Base-by-base conservation (phyloP, 2,113 vertebrate species). In the Gallinago paraguaiae region DNA sequence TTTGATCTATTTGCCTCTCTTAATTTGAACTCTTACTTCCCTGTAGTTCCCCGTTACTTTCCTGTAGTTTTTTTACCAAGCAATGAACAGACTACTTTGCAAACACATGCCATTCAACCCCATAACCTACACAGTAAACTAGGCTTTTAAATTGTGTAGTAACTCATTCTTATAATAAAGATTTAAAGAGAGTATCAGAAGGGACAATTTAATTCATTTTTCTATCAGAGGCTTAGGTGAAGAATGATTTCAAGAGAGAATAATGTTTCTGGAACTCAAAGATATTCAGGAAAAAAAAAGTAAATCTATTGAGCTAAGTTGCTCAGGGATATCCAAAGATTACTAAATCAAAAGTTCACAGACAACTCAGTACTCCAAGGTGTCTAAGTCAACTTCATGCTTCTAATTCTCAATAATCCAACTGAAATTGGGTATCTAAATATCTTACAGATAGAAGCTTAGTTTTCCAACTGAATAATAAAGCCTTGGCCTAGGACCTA, bases 161-260 rank as follows among this genome's bases (percentile, higher is more conserved):
- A 95, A 82, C 70, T 93, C 77, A 64, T 87, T 65, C 28, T 88
- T 71, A 61, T 15, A 63, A 39, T 19, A 90, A 71, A 76, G 35
- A 50, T 85, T 93, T 93, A 92, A 46, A 70, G 50, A 95, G 71
- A 86, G 39, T 7, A 70, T 81, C 25, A 70, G 51, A 59, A 79
- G 39, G 59, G 31, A 86, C n/a, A 76, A 53, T 93, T 92, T 85
- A 4, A 79, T 92, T 94, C 77, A n/a, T 93, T 94, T 81, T 93
- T 82, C 33, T n/a, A 86, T 86, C 81, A 76, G 74, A 82, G 13
- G 69, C 60, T 90, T 81, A 86, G 63, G 59, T 82, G 57, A 87
- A 71, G 60, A 88, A 45, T 45, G 46, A 59, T 90, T 61, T 93
- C 37, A 77, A 71, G 86, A 56, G 46, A 46, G 70, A 77, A 46